Percentiles rank a stretch among this genome's conserved stretches.
These are phyloP conservation scores for Galleria mellonella DNA, from an alignment of 1,140 invertebrate species.

Conservation along the genomic window DNA sequence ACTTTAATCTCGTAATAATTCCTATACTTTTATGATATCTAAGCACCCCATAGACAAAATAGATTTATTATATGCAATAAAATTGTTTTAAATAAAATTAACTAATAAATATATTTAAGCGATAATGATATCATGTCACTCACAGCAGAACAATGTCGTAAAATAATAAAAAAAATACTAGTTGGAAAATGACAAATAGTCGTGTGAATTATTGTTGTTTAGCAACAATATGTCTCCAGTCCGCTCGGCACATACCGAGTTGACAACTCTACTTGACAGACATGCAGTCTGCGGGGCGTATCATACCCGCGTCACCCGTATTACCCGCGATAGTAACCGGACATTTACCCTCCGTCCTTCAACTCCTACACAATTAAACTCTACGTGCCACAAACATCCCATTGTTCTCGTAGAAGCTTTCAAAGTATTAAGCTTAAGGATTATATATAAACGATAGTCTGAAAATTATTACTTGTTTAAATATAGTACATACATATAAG, in stretches of 20 bases:
- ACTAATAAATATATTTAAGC: not conserved
- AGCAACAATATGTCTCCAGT: not conserved
- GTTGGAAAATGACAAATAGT: constrained; percentile 7
- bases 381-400: constrained; percentile 15
- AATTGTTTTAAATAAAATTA: too few species aligned
- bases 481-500: too few species aligned
- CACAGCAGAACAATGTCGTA: not conserved
- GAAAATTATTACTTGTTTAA: too few species aligned
- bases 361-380: constrained; percentile 32
- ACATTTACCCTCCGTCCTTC: constrained; percentile 31
- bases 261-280: constrained; percentile 1
- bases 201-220: not conserved
- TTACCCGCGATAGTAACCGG: not conserved
- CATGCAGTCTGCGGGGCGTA: constrained; percentile 5
- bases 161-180: constrained; percentile 5
- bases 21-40: too few species aligned
- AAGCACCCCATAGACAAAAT: too few species aligned
- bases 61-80: too few species aligned
- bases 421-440: constrained; percentile 5
- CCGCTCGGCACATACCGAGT: too few species aligned
- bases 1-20: too few species aligned
- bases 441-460: not conserved
- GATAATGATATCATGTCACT: too few species aligned
- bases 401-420: constrained; percentile 10
- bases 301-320: not conserved